Evolutionary conservation across 2,888 invertebrate species (phyloP), one percentile per base, ranked within the genome.

Genomic region (Eupithecia tripunctaria): DNA sequence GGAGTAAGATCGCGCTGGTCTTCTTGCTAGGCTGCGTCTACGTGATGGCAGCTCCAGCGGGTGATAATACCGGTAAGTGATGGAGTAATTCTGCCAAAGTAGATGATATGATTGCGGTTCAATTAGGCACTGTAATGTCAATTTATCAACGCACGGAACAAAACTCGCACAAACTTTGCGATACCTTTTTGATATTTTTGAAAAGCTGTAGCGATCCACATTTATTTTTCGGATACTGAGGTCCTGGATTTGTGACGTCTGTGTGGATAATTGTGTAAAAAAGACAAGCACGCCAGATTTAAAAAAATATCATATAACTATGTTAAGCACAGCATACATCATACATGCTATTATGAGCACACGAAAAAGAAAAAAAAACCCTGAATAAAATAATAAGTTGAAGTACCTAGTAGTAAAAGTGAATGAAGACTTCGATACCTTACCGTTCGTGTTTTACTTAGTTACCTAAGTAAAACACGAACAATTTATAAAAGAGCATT

Each of bases 31-130:
- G 79, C 63, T 70, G 80, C 14, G 74, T 77, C 62, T 77, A 77
- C 60, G 84, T 82, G 29, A 62, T 78, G 29, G 74, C 82, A 15
- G 88, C 87, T n/a, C 88, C 88, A 0, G 76, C 80, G 15, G 82
- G 84, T 36, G 84, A 85, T 47, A 79, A 78, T 71, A 65, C 83
- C 76, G 87, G 88, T 88, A 78, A 81, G 85, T 12, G 32, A 32
- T 32, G 32, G 32, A 32, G 32, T 41, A 43, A 18, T 43, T 43
- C 43, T 3, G 43, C 18, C 5, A 43, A 15, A 18, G 43, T 43
- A 18, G 0, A 15, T 1, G 15, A 6, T 43, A 18, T 4, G 5
- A 43, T 18, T 43, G n/a, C 43, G 43, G 18, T 43, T 15, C 15
- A 18, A 43, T 43, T 18, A 18, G 18, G 18, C 12, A 38, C 1